Base-by-base conservation (phyloP, 2,113 vertebrate genomes). In the Rhadina sibilatrix region DNA sequence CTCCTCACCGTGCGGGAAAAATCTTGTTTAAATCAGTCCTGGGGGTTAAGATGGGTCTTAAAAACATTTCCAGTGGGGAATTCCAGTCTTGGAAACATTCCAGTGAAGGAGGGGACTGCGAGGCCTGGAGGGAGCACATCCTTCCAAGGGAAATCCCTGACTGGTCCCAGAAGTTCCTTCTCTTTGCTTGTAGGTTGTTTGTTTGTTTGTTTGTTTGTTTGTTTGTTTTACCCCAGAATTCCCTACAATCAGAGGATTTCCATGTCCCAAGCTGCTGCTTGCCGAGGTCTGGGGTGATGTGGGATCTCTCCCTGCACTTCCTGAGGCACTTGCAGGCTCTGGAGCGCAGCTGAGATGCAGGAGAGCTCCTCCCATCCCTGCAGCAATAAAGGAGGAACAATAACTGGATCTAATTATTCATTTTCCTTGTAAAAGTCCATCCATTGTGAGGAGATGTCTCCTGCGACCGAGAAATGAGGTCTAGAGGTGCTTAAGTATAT, bases 231-330 rank as follows among this genome's bases (percentile, higher is more conserved):
- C n/a, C 2, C 2, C 5, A 28, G 7, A 33, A 38, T 27, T 14
- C 49, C 38, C 27, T 3, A 0, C 0, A 2, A 35, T 2, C 19
- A 7, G 3, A 25, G 79, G 40, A 22, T 54, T 44, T 3, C 2
- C 8, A 0, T 1, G 9, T 5, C 24, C 1, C 74, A 69, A 3
- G 17, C 70, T 23, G 35, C 11, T 3, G 0, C 61, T 28, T 1
- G 8, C 61, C 6, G 1, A 54, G 77, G 3, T 0, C 0, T 5
- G 20, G 40, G 53, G 23, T 6, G 53, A 1, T 3, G 6, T 23
- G 59, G 25, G 84, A 10, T 21, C 18, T 46, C 17, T 38, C 37
- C 1, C 50, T 46, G 40, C 12, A 0, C 24, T 27, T 18, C 15
- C 72, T 6, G 27, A 72, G 63, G 63, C 13, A 15, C 10, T 38